These are phyloP conservation scores for Elmis aenea DNA, from an alignment of 2,888 invertebrate species.

Conservation along the genomic window DNA sequence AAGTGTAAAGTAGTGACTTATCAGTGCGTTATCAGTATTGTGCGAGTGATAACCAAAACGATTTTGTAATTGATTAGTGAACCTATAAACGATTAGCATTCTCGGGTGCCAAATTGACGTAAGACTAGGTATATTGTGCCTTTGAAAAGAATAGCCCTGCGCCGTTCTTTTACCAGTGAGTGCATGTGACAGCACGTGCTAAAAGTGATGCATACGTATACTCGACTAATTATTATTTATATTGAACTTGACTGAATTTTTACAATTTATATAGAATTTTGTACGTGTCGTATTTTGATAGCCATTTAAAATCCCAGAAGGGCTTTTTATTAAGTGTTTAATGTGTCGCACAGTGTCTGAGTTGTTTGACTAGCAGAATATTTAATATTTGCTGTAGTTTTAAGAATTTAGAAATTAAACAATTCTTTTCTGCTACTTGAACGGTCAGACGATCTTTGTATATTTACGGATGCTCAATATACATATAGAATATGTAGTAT, in stretches of 20 bases:
- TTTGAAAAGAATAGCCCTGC: slow-evolving; percentile 29
- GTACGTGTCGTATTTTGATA: slow-evolving; percentile 43
- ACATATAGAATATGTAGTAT: slow-evolving; percentile 47
- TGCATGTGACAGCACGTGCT: slow-evolving; percentile 18
- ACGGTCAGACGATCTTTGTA: slow-evolving; percentile 47
- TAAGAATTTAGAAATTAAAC: slow-evolving; percentile 21
- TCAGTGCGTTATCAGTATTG: slow-evolving; percentile 36
- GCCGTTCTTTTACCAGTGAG: slow-evolving; percentile 14
- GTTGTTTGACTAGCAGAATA: slow-evolving; percentile 49
- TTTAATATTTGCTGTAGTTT: slow-evolving; percentile 24
- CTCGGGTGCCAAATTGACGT: slow-evolving; percentile 49
- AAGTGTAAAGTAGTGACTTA: slow-evolving; percentile 34
- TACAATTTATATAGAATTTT: slow-evolving; percentile 42
- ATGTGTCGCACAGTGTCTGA: slow-evolving; percentile 45
- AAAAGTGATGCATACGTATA: slow-evolving; percentile 32
- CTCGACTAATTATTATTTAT: slow-evolving; percentile 34
- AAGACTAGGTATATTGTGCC: slow-evolving; percentile 45
- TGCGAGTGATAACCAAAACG: slow-evolving; percentile 44
- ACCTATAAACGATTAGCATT: slow-evolving; percentile 39
- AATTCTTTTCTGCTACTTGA: slow-evolving; percentile 45
- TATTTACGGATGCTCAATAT: slow-evolving; percentile 50
- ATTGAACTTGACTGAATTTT: slow-evolving; percentile 40
- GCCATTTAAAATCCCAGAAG: slow-evolving; percentile 39
- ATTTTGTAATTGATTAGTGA: slow-evolving; percentile 39
- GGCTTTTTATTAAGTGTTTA: slow-evolving; percentile 36